A percentile compares a stretch with the other conserved stretches of the same genome.
Conservation (phyloP, 2,113 vertebrate species). For the Chitala chitala region DNA sequence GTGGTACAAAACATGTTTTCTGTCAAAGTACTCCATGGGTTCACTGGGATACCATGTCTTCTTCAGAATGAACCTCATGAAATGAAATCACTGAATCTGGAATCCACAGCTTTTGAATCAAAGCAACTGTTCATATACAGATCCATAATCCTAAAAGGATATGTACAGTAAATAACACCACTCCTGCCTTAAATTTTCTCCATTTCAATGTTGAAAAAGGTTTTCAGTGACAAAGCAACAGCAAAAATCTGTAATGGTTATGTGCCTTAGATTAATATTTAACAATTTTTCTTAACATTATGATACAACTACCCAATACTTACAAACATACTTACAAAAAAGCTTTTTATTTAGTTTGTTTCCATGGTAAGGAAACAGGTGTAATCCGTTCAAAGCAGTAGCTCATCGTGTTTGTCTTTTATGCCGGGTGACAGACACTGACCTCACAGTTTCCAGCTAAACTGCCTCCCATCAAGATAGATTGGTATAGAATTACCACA, state of each 20-base stretch:
- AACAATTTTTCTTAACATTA: constrained; percentile 28
- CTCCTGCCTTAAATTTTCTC: too few species aligned
- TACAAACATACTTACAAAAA: neutral
- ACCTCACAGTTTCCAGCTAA: constrained; percentile 1
- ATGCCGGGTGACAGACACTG: constrained; percentile 17
- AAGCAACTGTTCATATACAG: too few species aligned
- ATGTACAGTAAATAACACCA: too few species aligned
- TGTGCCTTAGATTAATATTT: neutral
- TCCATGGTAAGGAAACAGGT: constrained; percentile 12
- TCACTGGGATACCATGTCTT: too few species aligned
- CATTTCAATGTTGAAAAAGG: neutral
- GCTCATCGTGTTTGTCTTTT: constrained; percentile 16
- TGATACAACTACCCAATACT: constrained; percentile 2
- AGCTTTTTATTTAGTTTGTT: constrained; percentile 15
- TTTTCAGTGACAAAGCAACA: neutral
- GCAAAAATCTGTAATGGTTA: constrained; percentile 11
- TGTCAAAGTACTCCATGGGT: too few species aligned
- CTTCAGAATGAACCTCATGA: too few species aligned
- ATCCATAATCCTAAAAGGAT: too few species aligned
- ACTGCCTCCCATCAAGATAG: constrained; percentile 5
- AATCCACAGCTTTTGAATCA: too few species aligned
- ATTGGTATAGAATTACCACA: neutral
- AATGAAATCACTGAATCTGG: too few species aligned
- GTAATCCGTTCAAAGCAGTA: neutral
- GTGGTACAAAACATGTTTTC: too few species aligned